Conservation (phyloP, 1,140 invertebrate species). For the Octopus sinensis region DNA sequence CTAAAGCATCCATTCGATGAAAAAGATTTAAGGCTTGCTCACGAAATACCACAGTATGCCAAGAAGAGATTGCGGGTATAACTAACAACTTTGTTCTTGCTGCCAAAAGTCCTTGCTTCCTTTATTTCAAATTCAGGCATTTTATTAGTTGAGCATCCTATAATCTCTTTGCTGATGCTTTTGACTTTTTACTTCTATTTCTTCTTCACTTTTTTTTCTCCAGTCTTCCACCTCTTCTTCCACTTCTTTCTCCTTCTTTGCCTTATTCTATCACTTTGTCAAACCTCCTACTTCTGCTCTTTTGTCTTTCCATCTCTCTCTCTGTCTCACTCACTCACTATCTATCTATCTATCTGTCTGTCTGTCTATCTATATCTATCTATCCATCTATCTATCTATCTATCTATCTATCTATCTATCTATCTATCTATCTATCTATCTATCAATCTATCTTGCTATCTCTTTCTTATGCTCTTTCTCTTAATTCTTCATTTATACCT, state of each 20-base stretch:
- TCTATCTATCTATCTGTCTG: background rate
- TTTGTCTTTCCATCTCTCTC: background rate
- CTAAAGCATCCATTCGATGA: conserved; percentile 54
- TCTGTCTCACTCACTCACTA: background rate
- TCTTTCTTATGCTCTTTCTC: background rate
- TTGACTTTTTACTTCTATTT: background rate
- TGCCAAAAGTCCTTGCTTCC: background rate
- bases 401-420: background rate
- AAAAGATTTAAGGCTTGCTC: conserved; percentile 49
- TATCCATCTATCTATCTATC: background rate
- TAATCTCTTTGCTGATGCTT: background rate
- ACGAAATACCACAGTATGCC: conserved; percentile 57
- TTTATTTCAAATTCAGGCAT: background rate
- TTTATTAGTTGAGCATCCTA: background rate
- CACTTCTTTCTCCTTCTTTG: background rate
- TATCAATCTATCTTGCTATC: background rate
- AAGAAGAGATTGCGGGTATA: conserved; percentile 42
- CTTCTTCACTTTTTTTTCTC: background rate
- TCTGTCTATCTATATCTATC: background rate
- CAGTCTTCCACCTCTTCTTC: background rate
- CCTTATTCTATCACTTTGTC: background rate
- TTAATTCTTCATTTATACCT: background rate
- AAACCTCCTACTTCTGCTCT: background rate
- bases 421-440: background rate
- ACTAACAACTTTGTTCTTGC: background rate